Base-by-base conservation (phyloP, 2,888 invertebrate genomes). In the Resseliella maxima region DNA sequence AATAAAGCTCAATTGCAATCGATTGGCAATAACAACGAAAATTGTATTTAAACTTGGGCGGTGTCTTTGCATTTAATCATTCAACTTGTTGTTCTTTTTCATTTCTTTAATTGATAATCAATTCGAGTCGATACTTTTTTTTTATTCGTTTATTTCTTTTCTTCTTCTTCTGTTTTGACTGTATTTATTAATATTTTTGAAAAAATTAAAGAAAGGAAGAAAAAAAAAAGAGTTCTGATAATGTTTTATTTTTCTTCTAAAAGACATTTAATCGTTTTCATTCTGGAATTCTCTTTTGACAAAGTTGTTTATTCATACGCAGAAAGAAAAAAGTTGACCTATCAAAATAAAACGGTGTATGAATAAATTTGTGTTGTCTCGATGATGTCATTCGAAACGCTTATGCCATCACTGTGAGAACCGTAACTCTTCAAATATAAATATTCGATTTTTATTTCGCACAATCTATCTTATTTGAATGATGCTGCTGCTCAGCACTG, bases 371-470 rank as follows among this genome's bases (percentile, higher is more conserved):
- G 72, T 72, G 72, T 2, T 72, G 72, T 72, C 31, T 3, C 31
- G 72, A 72, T 72, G 72, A 72, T 72, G 72, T 72, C 72, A 72
- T 35, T 72, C 46, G 41, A n/a, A 72, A 72, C 15, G 72, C 72
- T 31, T 31, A 72, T 72, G n/a, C 35, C 27, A 72, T 31, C 27
- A 15, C 27, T 72, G 27, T 31, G 35, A 31, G 35, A 72, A 31
- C 10, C 27, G 31, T 31, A 72, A 1, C 31, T 35, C 15, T 15
- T 12, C 31, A 31, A 8, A n/a, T 3, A 27, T 12, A 31, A 31
- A 27, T 3, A 24, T 31, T 72, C 31, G n/a, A 72, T 31, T 31
- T 72, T n/a, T 72, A 72, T 35, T 72, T 15, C n/a, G 31, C 72
- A 31, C 31, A 12, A n/a, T 72, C 31, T 72, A 31, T 72, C 27